Evolutionary conservation across 2,888 invertebrate species (phyloP), one percentile per base, ranked within the genome.

Genomic region (Calliphora vomitoria): DNA sequence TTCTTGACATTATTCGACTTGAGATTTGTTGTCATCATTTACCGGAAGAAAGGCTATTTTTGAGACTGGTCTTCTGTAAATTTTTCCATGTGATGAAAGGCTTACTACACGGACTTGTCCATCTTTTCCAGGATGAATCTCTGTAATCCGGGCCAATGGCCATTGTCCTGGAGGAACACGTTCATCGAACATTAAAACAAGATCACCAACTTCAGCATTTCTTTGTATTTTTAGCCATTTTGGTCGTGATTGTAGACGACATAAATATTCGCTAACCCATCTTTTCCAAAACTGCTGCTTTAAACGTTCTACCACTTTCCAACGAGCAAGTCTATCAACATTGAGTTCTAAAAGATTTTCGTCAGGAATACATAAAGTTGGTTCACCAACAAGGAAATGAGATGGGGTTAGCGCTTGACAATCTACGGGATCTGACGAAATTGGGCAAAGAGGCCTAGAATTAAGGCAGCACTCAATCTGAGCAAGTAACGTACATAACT

Each of bases 211-310:
- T 35, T 18, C 6, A 1, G 18, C 53, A 55, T 55, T 18, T 25
- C 25, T 58, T 25, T 11, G 25, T 25, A 38, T 20, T 13, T 35
- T 20, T 80, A 88, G 13, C 81, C 82, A 86, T 25, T 86, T 86
- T 15, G 76, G 79, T 8, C 85, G 50, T 50, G 55, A 50, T 4
- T 86, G 13, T 13, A 25, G 31, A 13, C 69, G 69, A 50, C 50
- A 25, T 25, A 69, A 69, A 50, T 82, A 89, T 53, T 89, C 89
- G 8, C 3, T n/a, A 3, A 38, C 68, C 85, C 86, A 89, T 47
- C 81, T 71, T 25, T 72, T 66, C 83, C 88, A 88, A 58, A 89
- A 89, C 31, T 76, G 55, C 25, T 85, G 87, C 4, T n/a, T 86
- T 75, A 13, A 88, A 47, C 6, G 58, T 68, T 88, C 80, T n/a